Evolutionary conservation across 2,888 invertebrate genomes (phyloP), one percentile per base, ranked within the genome.

Genomic region (Aproaerema taeniolella): DNA sequence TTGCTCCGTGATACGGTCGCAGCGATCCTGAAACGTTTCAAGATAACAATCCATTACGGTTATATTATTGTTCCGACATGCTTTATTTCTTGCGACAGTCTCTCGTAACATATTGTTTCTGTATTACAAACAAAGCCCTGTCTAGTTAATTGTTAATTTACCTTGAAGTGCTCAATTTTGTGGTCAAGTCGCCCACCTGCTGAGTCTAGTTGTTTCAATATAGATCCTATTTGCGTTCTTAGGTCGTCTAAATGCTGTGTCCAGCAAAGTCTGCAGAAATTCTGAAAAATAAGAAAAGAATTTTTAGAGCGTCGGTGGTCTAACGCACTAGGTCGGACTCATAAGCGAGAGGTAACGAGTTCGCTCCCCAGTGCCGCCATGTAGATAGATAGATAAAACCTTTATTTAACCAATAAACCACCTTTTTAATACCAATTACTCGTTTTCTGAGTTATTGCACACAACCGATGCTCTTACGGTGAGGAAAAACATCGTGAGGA

Each of bases 191-290:
- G 75, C 43, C 59, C 71, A 10, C 81, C 61, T 0, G 88, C 89
- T 1, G 87, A 82, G 39, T 88, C 81, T 7, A 91, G 67, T 56
- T 91, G 89, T 50, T 87, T 87, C 25, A 83, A 52, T 37, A 91
- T 85, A n/a, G 83, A 74, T 12, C 67, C 64, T 12, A 91, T 71
- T 61, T 90, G 89, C 13, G 81, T 78, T 51, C 88, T 79, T 66
- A 91, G 77, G 43, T 90, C 90, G 13, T 83, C 78, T 41, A 90
- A 68, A 57, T 91, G 91, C 26, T 83, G 83, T 3, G 81, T 69
- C 89, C 90, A 91, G 60, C 91, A 91, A 5, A 88, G 68, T 9
- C 73, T 69, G 59, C 91, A 91, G 57, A 90, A 90, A 48, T 82
- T 81, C 91, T 91, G 60, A 41, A 66, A 70, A 49, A 20, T 31